phyloP scores from a whole-genome alignment of 1,140 invertebrate species.

The Drosophila quadrilineata region DNA sequence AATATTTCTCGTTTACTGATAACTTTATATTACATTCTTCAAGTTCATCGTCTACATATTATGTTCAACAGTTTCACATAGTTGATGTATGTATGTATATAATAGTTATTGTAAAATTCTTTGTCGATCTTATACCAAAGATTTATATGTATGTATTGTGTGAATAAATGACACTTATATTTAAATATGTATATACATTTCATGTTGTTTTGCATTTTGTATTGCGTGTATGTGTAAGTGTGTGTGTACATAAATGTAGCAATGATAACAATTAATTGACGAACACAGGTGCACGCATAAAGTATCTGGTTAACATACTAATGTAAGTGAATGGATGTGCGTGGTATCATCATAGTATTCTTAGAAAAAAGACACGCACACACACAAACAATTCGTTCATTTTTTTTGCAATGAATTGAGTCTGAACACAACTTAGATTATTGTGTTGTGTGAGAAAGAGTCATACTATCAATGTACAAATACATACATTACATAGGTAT shows the following conservation, averaged over 20 bases:
- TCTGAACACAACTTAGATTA: no score
- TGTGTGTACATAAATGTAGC: no score
- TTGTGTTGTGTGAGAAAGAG: no score
- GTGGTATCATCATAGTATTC: neutral
- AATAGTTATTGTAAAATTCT: constrained; percentile 13
- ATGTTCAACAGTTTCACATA: no score
- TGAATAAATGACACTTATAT: constrained; percentile 8
- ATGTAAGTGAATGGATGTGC: constrained; percentile 20
- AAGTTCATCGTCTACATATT: constrained; percentile 15
- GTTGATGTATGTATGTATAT: constrained; percentile 12
- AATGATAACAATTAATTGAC: constrained; percentile 64
- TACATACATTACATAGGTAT: no score
- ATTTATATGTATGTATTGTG: constrained; percentile 26
- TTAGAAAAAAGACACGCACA: no score
- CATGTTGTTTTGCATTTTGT: constrained; percentile 38
- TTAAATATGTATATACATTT: constrained; percentile 5
- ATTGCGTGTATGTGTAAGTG: neutral
- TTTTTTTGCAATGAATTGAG: no score
- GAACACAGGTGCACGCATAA: constrained; percentile 76
- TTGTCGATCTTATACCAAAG: constrained; percentile 32
- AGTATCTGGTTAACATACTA: constrained; percentile 71
- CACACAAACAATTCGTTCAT: no score
- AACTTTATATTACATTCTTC: constrained; percentile 23
- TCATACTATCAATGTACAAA: no score
- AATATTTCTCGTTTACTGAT: constrained; percentile 28